These are phyloP conservation scores for Rhombomys opimus DNA, from an alignment of 2,113 vertebrate species.

Conservation along the genomic window DNA sequence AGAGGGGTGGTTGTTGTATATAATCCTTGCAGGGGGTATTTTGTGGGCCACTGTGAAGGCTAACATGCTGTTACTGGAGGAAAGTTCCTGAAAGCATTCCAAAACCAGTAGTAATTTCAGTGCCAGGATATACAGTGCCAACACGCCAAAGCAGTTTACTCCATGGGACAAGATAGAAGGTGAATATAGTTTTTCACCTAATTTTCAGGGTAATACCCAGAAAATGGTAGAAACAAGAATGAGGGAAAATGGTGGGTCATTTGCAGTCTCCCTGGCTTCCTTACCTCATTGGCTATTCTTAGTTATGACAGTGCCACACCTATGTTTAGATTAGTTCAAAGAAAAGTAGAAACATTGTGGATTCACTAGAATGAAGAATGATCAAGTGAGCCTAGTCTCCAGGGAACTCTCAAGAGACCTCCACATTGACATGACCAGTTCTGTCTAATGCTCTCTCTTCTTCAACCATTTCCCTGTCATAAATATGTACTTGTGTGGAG, in stretches of 20 bases:
- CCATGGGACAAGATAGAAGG: background rate
- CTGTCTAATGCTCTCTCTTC: background rate
- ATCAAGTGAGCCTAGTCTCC: background rate
- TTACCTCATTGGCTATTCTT: background rate
- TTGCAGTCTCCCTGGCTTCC: background rate
- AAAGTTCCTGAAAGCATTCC: constrained; percentile 3
- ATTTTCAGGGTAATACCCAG: background rate
- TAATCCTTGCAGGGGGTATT: background rate
- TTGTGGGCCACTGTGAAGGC: background rate
- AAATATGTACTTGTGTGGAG: background rate
- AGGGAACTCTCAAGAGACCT: background rate
- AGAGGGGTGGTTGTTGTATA: background rate
- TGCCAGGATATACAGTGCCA: background rate
- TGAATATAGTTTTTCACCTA: background rate
- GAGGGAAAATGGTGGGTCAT: background rate
- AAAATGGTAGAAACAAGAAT: constrained; percentile 1
- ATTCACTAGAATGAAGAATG: background rate
- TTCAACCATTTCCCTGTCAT: background rate
- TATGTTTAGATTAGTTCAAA: background rate
- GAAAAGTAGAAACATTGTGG: background rate
- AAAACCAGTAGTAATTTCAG: background rate
- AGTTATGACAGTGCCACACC: background rate
- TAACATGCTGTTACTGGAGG: background rate
- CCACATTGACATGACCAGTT: background rate
- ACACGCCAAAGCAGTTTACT: background rate